A percentile compares a stretch with the other conserved stretches of the same genome.
Evolutionary conservation across 2,888 invertebrate genomes (phyloP).

Genomic region (Cheilosia impressa): DNA sequence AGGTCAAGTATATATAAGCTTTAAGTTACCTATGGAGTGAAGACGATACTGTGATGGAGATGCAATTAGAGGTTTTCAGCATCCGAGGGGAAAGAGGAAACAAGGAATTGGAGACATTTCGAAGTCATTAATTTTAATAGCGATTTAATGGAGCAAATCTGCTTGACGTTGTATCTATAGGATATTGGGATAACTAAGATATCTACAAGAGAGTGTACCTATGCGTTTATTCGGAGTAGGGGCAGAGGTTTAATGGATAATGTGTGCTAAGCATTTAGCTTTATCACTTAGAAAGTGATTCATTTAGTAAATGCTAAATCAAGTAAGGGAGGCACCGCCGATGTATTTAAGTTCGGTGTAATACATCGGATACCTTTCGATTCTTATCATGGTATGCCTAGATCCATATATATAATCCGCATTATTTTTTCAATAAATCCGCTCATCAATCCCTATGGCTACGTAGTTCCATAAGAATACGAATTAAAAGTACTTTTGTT

Average conservation of each 20-base stretch:
- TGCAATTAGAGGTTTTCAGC: conserved; percentile 48
- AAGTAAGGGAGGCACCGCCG: too few species aligned
- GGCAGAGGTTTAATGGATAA: conserved; percentile 9
- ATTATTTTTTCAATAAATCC: too few species aligned
- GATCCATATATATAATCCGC: too few species aligned
- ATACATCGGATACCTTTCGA: too few species aligned
- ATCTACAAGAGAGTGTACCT: background rate
- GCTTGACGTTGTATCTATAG: conserved; percentile 11
- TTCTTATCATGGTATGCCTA: too few species aligned
- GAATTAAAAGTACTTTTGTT: too few species aligned
- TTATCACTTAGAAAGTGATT: conserved; percentile 16
- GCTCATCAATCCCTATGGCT: too few species aligned
- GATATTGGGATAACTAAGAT: conserved; percentile 40
- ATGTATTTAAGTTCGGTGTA: too few species aligned
- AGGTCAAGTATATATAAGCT: conserved; percentile 48
- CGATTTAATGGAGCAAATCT: conserved; percentile 57
- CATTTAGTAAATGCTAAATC: too few species aligned
- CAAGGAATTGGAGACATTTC: conserved; percentile 29
- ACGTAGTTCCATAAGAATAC: too few species aligned
- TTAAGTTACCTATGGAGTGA: conserved; percentile 1
- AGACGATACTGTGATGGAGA: conserved; percentile 19
- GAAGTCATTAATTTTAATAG: conserved; percentile 73
- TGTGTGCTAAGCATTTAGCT: conserved; percentile 6
- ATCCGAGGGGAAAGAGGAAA: conserved; percentile 1
- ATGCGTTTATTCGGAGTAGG: background rate